Percentiles rank a stretch among this genome's conserved stretches.
Evolutionary conservation across 2,888 invertebrate genomes (phyloP).

Genomic region (Drosophila stalkeri): DNA sequence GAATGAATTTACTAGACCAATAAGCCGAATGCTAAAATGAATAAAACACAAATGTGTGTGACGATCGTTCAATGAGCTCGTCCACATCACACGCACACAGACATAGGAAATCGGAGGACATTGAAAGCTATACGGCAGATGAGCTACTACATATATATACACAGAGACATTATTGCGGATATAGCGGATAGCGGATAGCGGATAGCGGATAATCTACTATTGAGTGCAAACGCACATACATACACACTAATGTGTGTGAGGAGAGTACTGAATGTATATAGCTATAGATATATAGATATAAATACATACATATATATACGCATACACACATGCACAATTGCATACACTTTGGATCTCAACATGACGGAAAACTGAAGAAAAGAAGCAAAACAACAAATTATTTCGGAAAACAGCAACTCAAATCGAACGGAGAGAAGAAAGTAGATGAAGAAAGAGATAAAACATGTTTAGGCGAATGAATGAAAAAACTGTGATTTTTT

Average conservation of each 20-base stretch:
- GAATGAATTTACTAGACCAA: slow-evolving; percentile 82
- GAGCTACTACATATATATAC: neutral
- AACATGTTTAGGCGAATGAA: slow-evolving; percentile 77
- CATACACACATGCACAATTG: slow-evolving; percentile 27
- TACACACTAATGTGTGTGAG: neutral
- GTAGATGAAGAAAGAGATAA: neutral
- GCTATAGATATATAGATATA: neutral
- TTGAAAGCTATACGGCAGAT: neutral
- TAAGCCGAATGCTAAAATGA: slow-evolving; percentile 67
- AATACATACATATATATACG: neutral
- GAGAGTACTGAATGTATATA: slow-evolving; percentile 14
- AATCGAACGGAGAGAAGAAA: slow-evolving; percentile 1
- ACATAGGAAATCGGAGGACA: slow-evolving; percentile 1
- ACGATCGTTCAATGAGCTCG: slow-evolving; percentile 12
- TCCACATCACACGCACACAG: neutral
- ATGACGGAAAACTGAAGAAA: slow-evolving; percentile 59
- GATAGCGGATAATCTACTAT: slow-evolving; percentile 12
- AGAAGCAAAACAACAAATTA: slow-evolving; percentile 10
- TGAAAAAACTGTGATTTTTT: slow-evolving; percentile 83
- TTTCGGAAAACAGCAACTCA: slow-evolving; percentile 61
- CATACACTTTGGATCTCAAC: slow-evolving; percentile 59
- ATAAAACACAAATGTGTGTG: slow-evolving; percentile 40
- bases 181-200: neutral
- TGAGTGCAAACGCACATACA: slow-evolving; percentile 4
- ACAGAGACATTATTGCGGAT: slow-evolving; percentile 2